Conservation (phyloP, 2,113 vertebrate genomes). For the Hoplias malabaricus region DNA sequence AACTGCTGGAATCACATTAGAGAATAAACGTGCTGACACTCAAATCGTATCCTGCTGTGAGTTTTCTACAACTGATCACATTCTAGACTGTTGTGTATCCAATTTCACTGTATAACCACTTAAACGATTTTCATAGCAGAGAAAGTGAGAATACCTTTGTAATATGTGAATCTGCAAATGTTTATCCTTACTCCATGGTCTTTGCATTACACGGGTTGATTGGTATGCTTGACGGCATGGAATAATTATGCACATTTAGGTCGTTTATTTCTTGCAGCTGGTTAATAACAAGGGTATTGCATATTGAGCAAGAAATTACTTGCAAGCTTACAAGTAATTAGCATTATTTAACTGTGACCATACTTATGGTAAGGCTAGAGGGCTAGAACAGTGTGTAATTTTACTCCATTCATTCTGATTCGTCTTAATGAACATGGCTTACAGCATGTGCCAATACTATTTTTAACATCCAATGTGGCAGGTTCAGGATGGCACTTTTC, state of each 20-base stretch:
- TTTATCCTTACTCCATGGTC: neutral
- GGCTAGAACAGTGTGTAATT: neutral
- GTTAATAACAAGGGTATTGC: neutral
- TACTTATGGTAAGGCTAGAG: neutral
- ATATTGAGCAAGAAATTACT: neutral
- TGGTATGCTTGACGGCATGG: neutral
- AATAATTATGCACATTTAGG: constrained; percentile 28
- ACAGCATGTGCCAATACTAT: too few species aligned
- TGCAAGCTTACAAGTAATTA: neutral
- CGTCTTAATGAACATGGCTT: neutral
- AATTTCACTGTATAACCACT: neutral
- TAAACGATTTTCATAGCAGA: neutral
- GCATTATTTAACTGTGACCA: neutral
- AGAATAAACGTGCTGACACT: neutral
- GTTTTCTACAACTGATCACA: neutral
- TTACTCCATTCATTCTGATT: neutral
- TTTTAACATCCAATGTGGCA: too few species aligned
- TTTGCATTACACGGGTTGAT: neutral
- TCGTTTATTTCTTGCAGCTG: constrained; percentile 18
- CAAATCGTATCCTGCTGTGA: neutral
- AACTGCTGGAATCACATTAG: neutral
- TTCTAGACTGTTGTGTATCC: neutral
- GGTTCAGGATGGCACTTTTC: too few species aligned
- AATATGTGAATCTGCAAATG: neutral
- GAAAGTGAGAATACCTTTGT: neutral